Conservation (phyloP, 2,113 vertebrate genomes). For the cattle (Bos taurus) region ARS-UCD2.0 NC_037347.1:22619501-22620000, state of each 20-base stretch:
- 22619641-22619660: neutral
- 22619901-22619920: neutral
- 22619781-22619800: neutral
- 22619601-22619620: neutral
- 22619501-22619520: neutral
- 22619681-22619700: neutral
- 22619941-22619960: neutral
- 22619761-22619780: neutral
- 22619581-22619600: neutral
- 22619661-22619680: neutral
- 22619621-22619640: neutral
- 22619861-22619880: neutral
- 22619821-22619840: neutral
- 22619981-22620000: neutral
- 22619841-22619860: neutral
- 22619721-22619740: neutral
- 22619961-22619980: neutral
- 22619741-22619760: neutral
- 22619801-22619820: neutral
- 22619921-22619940: neutral
- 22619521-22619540: neutral
- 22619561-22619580: neutral
- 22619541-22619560: neutral
- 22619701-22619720: neutral
- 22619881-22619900: neutral